These are phyloP conservation scores for Parotia lawesii DNA, from an alignment of 2,113 vertebrate species.

Conservation along the genomic window DNA sequence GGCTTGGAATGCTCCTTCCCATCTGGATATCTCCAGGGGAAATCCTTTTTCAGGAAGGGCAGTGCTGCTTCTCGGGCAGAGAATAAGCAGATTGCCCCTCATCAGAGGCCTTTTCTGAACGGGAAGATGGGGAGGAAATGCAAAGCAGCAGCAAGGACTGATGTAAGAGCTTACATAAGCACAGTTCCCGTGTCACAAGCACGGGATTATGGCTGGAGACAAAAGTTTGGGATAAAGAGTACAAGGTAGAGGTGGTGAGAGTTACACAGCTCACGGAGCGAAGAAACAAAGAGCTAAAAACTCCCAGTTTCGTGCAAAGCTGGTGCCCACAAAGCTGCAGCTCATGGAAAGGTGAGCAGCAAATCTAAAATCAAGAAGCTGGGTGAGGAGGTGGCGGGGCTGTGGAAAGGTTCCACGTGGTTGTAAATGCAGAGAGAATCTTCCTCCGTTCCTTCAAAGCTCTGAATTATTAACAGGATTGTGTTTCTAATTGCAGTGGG, in stretches of 20 bases:
- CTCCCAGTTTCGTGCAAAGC: fast-evolving
- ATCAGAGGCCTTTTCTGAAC: background rate
- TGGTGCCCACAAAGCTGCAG: background rate
- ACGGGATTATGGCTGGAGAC: fast-evolving
- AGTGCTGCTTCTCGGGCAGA: background rate
- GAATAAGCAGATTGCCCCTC: background rate
- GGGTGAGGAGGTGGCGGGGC: background rate
- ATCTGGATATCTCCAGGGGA: fast-evolving
- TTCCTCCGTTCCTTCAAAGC: background rate
- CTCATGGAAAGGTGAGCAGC: background rate
- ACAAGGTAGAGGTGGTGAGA: background rate
- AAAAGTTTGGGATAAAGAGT: background rate
- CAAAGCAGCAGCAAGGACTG: background rate
- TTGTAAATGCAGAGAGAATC: background rate
- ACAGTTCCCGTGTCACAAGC: background rate
- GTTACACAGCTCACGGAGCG: background rate
- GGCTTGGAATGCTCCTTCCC: background rate
- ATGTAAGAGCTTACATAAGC: background rate
- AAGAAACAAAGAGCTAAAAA: background rate
- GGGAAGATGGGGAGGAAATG: background rate
- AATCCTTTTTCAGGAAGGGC: background rate
- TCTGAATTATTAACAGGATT: background rate
- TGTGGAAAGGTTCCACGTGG: background rate
- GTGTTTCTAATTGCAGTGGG: background rate
- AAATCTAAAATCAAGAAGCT: background rate